Base-by-base conservation (phyloP, 30 jellyfish, hydroid and myxozoan genomes). In the Rhopilema esculentum region DNA sequence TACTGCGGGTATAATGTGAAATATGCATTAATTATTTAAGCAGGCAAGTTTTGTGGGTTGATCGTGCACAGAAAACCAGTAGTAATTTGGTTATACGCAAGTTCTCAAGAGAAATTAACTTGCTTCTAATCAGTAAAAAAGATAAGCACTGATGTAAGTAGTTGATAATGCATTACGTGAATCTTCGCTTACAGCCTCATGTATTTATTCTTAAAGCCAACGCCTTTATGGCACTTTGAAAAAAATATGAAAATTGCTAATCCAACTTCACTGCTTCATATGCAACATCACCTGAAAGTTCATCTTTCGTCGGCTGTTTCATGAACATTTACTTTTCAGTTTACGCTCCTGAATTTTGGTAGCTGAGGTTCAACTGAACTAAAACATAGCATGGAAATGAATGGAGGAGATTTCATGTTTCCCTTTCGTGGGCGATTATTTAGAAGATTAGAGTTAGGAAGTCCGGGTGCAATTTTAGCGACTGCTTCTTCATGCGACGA, bases 381-480 rank as follows among this genome's bases (percentile, higher is more conserved):
- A 2, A 40, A 12, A 40, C 6, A 40, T 40, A 40, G 2, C 52
- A 84, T 84, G 92, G 92, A 84, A 23, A 68, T 84, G 83, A 84
- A 84, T 32, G 92, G 92, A 28, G 92, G 92, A 27, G 92, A 84
- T 66, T 84, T 67, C 66, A 86, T 86, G 94, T 86, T 86, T 48
- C 94, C 94, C 20, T 83, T 91, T 66, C 91, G 90, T 19, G 98
- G 98, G 18, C 75, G 91, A 65, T 61, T 92, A 12, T 71, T 50
- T 53, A 69, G 93, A 32, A 72, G 96, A 48, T 70, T 92, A 17
- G 92, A 92, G 40, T 82, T 87, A 25, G 98, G 98, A 21, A 82
- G 51, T 52, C 89, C 98, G 33, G 96, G 98, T 1, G 96, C 98
- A 66, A 87, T 92, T 9, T 50, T 92, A 52, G 71, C 85, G 15